These are phyloP conservation scores for Watsonalla binaria DNA, from an alignment of 2,888 invertebrate genomes.

Conservation along the genomic window DNA sequence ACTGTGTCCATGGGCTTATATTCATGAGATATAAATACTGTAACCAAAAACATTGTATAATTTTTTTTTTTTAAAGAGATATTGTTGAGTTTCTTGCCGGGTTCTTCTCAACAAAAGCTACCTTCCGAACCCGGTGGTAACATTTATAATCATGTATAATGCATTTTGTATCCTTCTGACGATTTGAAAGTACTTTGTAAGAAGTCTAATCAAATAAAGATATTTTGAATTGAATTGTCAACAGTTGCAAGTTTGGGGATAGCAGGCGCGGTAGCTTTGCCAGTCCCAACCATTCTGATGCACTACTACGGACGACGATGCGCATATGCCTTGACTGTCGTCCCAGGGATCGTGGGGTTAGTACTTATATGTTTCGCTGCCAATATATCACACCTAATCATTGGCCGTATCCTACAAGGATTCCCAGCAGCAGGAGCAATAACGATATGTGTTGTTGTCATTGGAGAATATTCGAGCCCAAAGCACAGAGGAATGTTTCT, in stretches of 20 bases:
- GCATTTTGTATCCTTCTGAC: no score
- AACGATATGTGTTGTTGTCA: slow-evolving; percentile 22
- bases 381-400: neutral
- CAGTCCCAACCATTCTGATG: neutral
- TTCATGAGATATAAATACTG: no score
- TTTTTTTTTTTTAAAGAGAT: no score
- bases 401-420: slow-evolving; percentile 9
- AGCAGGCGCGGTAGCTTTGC: neutral
- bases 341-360: neutral
- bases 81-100: no score
- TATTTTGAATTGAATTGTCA: no score
- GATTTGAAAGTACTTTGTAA: no score
- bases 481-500: slow-evolving; percentile 27
- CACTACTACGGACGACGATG: neutral
- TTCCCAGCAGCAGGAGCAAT: slow-evolving; percentile 18
- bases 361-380: neutral
- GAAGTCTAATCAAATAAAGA: no score
- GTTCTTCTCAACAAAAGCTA: no score
- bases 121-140: no score
- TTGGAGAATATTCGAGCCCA: slow-evolving; percentile 30
- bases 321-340: neutral
- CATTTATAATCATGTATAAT: no score
- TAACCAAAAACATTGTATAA: no score
- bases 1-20: no score
- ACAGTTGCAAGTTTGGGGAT: neutral